Conservation (phyloP, 2,888 invertebrate genomes). For the Diplolepis rosae region DNA sequence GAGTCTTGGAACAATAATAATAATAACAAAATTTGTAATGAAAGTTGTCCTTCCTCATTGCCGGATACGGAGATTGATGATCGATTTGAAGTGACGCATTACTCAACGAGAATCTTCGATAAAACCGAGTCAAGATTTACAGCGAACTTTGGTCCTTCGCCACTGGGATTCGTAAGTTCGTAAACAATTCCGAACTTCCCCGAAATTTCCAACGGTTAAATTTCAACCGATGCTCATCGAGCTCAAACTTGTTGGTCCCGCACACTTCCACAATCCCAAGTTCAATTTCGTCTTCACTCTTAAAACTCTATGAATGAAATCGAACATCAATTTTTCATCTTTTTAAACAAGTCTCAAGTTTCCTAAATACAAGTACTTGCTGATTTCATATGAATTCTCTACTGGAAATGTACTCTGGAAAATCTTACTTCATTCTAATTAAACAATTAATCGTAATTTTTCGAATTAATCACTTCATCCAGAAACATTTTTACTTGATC, state of each 20-base stretch:
- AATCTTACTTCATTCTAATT: no score
- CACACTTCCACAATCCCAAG: neutral
- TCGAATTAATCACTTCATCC: no score
- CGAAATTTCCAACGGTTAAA: neutral
- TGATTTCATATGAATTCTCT: neutral
- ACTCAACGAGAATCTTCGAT: neutral
- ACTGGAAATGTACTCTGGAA: no score
- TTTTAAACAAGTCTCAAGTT: neutral
- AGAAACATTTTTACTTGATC: no score
- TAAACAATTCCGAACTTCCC: neutral
- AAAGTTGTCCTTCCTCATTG: constrained; percentile 11
- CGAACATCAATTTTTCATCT: neutral
- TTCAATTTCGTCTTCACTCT: neutral
- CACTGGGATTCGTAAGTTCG: neutral
- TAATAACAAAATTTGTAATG: constrained; percentile 5
- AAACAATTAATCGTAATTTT: no score
- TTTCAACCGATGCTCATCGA: neutral
- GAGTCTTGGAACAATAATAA: neutral
- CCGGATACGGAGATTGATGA: neutral
- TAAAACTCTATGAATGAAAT: neutral
- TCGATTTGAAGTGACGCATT: neutral
- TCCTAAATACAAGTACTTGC: neutral
- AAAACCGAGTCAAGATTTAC: neutral
- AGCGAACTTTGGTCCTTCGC: neutral
- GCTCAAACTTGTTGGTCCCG: neutral